These are phyloP conservation scores for Apolygus lucorum DNA, from an alignment of 1,140 invertebrate genomes.

Conservation along the genomic window DNA sequence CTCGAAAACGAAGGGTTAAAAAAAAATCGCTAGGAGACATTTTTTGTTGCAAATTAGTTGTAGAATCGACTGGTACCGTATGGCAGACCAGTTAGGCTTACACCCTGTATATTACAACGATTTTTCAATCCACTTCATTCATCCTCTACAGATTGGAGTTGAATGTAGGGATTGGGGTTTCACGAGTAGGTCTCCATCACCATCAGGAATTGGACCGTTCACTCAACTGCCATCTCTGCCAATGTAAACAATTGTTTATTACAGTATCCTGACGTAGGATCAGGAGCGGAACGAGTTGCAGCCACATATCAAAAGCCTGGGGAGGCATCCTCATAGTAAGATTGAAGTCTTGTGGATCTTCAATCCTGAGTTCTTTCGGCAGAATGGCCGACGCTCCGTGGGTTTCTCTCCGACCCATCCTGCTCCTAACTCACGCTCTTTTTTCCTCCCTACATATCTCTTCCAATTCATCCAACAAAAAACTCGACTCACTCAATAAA, in stretches of 20 bases:
- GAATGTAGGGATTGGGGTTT: too few species aligned
- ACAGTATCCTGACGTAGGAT: not conserved
- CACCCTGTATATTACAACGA: too few species aligned
- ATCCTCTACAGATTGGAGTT: too few species aligned
- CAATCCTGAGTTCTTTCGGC: not conserved
- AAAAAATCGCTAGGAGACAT: too few species aligned
- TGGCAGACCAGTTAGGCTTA: too few species aligned
- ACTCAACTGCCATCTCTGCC: constrained; percentile 4
- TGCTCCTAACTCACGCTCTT: not conserved
- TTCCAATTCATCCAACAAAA: not conserved
- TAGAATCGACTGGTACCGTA: too few species aligned
- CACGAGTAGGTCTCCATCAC: too few species aligned
- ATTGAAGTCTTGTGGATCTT: not conserved
- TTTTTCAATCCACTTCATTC: too few species aligned
- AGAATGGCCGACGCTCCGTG: not conserved
- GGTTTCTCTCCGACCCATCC: not conserved
- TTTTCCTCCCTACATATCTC: not conserved
- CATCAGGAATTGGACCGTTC: too few species aligned
- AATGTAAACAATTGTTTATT: not conserved
- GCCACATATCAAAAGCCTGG: not conserved
- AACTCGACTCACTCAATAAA: not conserved
- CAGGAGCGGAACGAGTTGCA: not conserved
- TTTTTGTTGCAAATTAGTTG: too few species aligned
- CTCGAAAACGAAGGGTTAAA: too few species aligned
- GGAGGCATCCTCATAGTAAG: not conserved